These are phyloP conservation scores for Siniperca undulata DNA, from an alignment of 2,797 vertebrate species.

Conservation along the genomic window DNA sequence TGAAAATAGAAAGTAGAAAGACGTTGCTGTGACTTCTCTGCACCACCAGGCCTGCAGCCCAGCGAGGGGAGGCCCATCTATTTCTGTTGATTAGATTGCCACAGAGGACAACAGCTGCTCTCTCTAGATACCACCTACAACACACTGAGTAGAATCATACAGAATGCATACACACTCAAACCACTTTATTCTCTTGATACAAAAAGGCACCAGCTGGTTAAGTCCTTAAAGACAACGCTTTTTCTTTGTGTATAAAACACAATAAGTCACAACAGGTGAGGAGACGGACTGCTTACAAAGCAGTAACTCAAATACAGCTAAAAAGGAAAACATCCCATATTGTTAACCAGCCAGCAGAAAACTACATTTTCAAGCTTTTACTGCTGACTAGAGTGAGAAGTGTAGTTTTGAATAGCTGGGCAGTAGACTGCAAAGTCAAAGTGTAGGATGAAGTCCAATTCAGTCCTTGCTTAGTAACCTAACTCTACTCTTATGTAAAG, in stretches of 20 bases:
- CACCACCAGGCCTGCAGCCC: conserved; percentile 11
- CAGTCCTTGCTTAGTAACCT: not conserved
- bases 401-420: not conserved
- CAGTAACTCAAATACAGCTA: not conserved
- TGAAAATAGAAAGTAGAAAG: conserved; percentile 14
- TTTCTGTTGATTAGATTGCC: conserved; percentile 77
- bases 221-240: conserved; percentile 34
- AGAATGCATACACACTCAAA: conserved; percentile 16
- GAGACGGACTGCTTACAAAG: conserved; percentile 20
- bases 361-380: conserved; percentile 12
- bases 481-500: not conserved
- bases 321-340: conserved; percentile 8
- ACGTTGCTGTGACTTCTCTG: conserved; percentile 50
- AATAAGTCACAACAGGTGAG: conserved; percentile 32
- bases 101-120: conserved; percentile 73
- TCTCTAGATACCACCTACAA: conserved; percentile 60
- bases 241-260: conserved; percentile 38
- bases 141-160: conserved; percentile 24
- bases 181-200: conserved; percentile 53
- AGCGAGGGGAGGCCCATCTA: conserved; percentile 40
- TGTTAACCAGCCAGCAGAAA: conserved; percentile 18
- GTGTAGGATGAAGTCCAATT: not conserved
- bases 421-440: not conserved
- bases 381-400: not conserved
- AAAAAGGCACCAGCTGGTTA: conserved; percentile 32